These are phyloP conservation scores for Euspilapteryx auroguttella DNA, from an alignment of 2,888 invertebrate genomes.

Conservation along the genomic window DNA sequence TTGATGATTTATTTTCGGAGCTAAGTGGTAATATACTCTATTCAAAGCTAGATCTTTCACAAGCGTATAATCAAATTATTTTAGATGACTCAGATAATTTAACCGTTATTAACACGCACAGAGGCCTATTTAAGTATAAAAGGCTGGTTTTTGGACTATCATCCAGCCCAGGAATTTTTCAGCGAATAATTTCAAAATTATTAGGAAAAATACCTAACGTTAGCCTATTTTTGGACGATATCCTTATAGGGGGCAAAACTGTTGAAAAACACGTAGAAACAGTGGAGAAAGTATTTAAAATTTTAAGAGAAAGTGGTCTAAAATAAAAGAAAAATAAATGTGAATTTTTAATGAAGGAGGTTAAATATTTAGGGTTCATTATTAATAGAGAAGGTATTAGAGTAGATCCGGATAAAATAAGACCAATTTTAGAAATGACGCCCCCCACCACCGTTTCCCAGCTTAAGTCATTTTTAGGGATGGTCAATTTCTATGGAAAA, in stretches of 20 bases:
- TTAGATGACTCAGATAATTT: background rate
- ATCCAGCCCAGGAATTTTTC: background rate
- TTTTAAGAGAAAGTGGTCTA: background rate
- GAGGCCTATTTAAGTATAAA: background rate
- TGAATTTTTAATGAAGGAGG: conserved; percentile 3
- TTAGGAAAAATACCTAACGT: background rate
- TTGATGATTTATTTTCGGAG: background rate
- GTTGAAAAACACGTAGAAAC: background rate
- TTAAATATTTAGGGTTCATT: conserved; percentile 1
- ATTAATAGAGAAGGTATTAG: too few relatives aligned
- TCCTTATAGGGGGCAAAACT: background rate
- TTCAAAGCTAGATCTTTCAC: background rate
- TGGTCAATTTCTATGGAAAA: conserved; percentile 8
- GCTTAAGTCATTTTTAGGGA: conserved; percentile 4
- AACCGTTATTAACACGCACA: background rate
- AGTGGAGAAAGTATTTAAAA: background rate
- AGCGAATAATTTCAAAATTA: background rate
- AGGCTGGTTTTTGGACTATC: too few relatives aligned
- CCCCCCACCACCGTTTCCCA: conserved; percentile 6
- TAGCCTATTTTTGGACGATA: background rate
- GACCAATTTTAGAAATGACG: conserved; percentile 3
- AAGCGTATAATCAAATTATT: conserved; percentile 1
- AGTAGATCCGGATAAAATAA: too few relatives aligned
- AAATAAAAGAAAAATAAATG: conserved; percentile 2
- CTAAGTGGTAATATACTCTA: background rate